A percentile compares a stretch with the other conserved stretches of the same genome.
Conservation (phyloP, 2,113 vertebrate species). For the Megaptera novaeangliae region DNA sequence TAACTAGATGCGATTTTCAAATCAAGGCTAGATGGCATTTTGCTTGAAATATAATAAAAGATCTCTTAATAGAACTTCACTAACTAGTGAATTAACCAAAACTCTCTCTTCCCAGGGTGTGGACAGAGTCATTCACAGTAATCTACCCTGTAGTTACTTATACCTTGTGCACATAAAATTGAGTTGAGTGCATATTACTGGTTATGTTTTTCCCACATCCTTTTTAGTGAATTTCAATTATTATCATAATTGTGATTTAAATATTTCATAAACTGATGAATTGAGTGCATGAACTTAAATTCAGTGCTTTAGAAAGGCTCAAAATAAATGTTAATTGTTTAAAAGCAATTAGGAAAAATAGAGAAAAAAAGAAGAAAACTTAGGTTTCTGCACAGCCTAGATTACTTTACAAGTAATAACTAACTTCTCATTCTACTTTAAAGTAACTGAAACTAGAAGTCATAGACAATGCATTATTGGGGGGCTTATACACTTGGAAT, state of each 20-base stretch:
- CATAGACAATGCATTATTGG: not conserved
- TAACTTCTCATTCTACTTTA: not conserved
- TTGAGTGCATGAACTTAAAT: not conserved
- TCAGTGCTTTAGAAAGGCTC: not conserved
- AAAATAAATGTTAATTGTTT: not conserved
- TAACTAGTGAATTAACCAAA: not conserved
- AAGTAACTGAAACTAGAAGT: not conserved
- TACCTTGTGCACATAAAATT: not conserved
- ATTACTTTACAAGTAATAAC: not conserved
- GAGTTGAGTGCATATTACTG: not conserved
- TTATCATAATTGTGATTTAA: not conserved
- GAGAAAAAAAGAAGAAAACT: not conserved
- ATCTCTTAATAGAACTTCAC: not conserved
- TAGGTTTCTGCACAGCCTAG: not conserved
- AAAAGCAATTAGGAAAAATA: not conserved
- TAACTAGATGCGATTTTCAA: slow-evolving; percentile 62
- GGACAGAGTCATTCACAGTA: not conserved
- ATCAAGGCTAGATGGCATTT: not conserved
- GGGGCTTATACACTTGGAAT: not conserved
- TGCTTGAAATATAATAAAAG: not conserved
- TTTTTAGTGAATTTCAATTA: not conserved
- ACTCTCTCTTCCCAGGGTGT: not conserved
- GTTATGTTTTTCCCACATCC: not conserved
- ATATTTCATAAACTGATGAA: not conserved
- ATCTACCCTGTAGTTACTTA: not conserved